phyloP scores from a whole-genome alignment of 2,113 vertebrate genomes.

The Collichthys lucidus region DNA sequence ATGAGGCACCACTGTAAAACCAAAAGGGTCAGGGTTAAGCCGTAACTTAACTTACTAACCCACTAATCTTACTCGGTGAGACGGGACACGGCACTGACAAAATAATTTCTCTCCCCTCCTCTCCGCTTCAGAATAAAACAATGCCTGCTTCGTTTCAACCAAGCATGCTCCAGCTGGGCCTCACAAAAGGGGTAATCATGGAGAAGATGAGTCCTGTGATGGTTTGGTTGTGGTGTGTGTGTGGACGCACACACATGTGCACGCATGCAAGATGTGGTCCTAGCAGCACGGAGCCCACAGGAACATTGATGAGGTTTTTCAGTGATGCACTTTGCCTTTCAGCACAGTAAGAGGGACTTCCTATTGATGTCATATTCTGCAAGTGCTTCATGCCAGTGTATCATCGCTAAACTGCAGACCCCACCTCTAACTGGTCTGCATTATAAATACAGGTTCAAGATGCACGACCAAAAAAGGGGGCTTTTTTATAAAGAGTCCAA shows the following conservation, averaged over 20 bases:
- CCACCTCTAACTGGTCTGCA: not conserved
- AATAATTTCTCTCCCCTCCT: constrained; percentile 23
- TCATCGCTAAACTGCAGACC: constrained; percentile 3
- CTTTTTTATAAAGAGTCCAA: not conserved
- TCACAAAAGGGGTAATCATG: constrained; percentile 57
- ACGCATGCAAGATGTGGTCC: constrained; percentile 41
- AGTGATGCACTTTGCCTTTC: constrained; percentile 63
- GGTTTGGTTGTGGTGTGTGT: constrained; percentile 57
- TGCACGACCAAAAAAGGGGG: not conserved
- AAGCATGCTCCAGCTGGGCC: constrained; percentile 58
- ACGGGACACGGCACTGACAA: constrained; percentile 1
- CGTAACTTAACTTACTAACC: constrained; percentile 29
- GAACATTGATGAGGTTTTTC: constrained; percentile 64
- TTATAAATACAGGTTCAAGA: constrained; percentile 25
- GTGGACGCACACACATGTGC: constrained; percentile 15
- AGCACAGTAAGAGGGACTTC: constrained; percentile 40
- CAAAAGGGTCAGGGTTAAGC: constrained; percentile 23
- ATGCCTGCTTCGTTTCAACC: constrained; percentile 73
- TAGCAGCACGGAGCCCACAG: constrained; percentile 28
- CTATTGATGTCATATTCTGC: constrained; percentile 58
- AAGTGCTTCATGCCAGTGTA: constrained; percentile 9
- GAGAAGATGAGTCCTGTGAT: constrained; percentile 58
- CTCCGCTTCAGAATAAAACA: constrained; percentile 64
- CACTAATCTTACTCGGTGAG: constrained; percentile 32
- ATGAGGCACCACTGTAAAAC: not conserved